Percentiles rank a stretch among this genome's conserved stretches.
phyloP scores from a whole-genome alignment of 1,140 invertebrate genomes.

The Nasonia giraulti region DNA sequence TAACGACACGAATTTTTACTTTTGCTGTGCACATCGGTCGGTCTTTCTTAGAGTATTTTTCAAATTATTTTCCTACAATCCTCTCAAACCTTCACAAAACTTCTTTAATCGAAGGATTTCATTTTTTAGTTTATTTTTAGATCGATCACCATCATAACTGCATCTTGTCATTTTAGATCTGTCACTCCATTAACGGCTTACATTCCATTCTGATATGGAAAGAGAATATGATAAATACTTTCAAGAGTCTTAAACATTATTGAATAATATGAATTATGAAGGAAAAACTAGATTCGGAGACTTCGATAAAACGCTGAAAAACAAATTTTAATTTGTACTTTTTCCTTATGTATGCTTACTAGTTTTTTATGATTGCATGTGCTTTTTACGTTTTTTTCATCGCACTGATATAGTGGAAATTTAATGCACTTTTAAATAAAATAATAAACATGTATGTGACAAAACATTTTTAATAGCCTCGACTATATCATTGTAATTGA shows the following conservation, averaged over 20 bases:
- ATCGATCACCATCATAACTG: slow-evolving; percentile 19
- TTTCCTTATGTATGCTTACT: neutral
- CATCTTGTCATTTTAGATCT: slow-evolving; percentile 36
- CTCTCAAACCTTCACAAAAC: slow-evolving; percentile 14
- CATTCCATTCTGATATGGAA: neutral
- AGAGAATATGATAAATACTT: neutral
- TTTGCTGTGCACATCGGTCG: slow-evolving; percentile 50
- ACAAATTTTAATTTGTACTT: neutral
- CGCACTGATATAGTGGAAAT: neutral
- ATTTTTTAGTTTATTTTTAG: slow-evolving; percentile 10
- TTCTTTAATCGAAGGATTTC: slow-evolving; percentile 33
- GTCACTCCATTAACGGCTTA: slow-evolving; percentile 16
- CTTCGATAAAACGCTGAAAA: slow-evolving; percentile 30
- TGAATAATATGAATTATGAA: slow-evolving; percentile 3
- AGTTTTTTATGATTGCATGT: slow-evolving; percentile 4
- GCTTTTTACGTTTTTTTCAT: neutral
- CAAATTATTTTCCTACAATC: slow-evolving; percentile 2
- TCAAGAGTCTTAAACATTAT: slow-evolving; percentile 33
- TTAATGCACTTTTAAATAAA: no score
- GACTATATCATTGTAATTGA: slow-evolving; percentile 1
- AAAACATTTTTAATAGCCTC: no score
- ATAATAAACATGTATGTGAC: no score
- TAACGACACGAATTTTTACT: slow-evolving; percentile 28
- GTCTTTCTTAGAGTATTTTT: slow-evolving; percentile 15
- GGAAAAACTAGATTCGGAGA: slow-evolving; percentile 5